Base-by-base conservation (phyloP, 2,113 vertebrate species). In the Alouatta palliata region DNA sequence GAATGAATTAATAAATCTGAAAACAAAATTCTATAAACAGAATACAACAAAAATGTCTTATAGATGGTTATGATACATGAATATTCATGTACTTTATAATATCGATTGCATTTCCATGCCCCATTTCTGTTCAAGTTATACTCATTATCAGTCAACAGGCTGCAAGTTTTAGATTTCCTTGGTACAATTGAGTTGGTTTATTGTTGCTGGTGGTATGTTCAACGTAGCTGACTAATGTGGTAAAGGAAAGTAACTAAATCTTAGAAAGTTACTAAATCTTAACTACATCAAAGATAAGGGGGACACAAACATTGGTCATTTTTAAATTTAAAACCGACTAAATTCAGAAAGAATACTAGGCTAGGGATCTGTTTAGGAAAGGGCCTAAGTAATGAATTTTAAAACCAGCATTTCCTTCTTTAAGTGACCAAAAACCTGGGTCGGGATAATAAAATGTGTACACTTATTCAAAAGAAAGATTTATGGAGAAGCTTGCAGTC, bases 381-480 rank as follows among this genome's bases (percentile, higher is more conserved):
- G 3, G 0, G 13, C 16, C 90, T 88, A n/a, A 54, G 8, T 25
- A 81, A 73, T 37, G 4, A 66, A 56, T 87, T 92, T 90, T 56
- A 90, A 89, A 90, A 83, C 61, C 14, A 91, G 4, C 6, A 68
- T 80, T 90, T 82, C 16, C 30, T 90, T 54, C 8, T 75, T 93
- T 49, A 75, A 80, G 25, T 58, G 54, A 83, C 35, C 73, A 84
- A 37, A 96, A 58, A 40, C 45, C 4, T 37, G 2, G 93, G 35
- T 47, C 66, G 37, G 27, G 8, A 83, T 77, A 87, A 47, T 66
- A 87, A 73, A 81, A 93, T 40, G 52, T 54, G 47, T 84, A 68
- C 16, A 66, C 80, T 97, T 49, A 64, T 64, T 70, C 49, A 88
- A 95, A 85, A 40, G 30, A 97, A 95, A 93, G 6, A 70, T 64